phyloP scores from a whole-genome alignment of 2,888 invertebrate genomes.

The Malthinus flaveolus region DNA sequence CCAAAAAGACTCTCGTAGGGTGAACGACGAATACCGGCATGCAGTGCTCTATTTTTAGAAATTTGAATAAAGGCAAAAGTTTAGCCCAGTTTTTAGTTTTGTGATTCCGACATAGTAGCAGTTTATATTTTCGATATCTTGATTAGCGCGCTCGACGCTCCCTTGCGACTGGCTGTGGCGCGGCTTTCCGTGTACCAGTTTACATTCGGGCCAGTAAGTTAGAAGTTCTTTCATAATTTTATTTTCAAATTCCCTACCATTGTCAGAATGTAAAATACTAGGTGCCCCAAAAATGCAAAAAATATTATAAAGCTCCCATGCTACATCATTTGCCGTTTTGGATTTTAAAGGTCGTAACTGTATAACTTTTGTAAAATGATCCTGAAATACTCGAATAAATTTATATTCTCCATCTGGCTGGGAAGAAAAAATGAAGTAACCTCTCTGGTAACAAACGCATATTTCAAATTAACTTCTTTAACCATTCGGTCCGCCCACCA shows the following conservation, averaged over 20 bases:
- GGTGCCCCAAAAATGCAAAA: constrained; percentile 29
- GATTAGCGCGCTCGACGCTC: constrained; percentile 20
- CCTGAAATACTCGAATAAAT: constrained; percentile 25
- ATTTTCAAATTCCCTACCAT: constrained; percentile 18
- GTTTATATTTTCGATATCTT: constrained; percentile 24
- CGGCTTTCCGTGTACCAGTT: constrained; percentile 29
- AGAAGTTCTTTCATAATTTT: constrained; percentile 3
- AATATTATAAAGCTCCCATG: constrained; percentile 17
- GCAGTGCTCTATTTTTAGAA: neutral
- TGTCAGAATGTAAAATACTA: constrained; percentile 21
- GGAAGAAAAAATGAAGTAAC: constrained; percentile 22
- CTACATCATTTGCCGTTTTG: constrained; percentile 16
- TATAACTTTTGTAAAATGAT: constrained; percentile 24
- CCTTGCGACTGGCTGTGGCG: constrained; percentile 23
- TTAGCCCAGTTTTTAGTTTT: neutral
- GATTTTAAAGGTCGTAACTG: constrained; percentile 6
- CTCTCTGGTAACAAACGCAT: constrained; percentile 12
- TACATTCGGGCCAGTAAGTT: constrained; percentile 21
- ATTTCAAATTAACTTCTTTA: neutral
- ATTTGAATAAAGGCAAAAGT: no score
- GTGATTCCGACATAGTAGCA: neutral
- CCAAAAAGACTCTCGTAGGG: neutral
- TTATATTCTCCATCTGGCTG: constrained; percentile 19
- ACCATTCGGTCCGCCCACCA: neutral
- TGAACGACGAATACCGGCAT: neutral